Percentiles rank a stretch among this genome's conserved stretches.
Conservation (phyloP, 2,113 vertebrate species). For the Sturnira hondurensis region DNA sequence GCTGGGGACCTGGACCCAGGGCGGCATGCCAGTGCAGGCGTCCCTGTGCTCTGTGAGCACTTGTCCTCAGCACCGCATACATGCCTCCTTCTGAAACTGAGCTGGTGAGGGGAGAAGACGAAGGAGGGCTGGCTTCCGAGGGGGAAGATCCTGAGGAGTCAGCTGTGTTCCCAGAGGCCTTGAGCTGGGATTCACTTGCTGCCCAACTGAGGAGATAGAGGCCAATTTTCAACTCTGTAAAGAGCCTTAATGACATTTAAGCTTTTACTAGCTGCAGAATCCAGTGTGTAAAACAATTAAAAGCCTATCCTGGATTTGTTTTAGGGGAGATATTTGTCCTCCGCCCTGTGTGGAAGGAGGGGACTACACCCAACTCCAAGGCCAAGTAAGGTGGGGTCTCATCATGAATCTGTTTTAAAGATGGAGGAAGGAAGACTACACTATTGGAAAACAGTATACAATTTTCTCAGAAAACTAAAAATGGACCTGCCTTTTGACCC, state of each 20-base stretch:
- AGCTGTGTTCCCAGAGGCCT: not conserved
- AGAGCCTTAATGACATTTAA: not conserved
- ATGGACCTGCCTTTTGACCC: too few relatives aligned
- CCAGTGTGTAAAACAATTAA: not conserved
- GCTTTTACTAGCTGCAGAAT: not conserved
- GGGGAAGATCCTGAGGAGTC: not conserved
- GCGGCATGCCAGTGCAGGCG: rapidly evolving
- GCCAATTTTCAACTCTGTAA: not conserved
- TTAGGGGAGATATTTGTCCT: not conserved
- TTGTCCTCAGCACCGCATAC: not conserved
- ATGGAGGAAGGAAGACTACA: too few relatives aligned
- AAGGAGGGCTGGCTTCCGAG: not conserved
- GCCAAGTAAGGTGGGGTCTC: not conserved
- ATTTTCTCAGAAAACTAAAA: too few relatives aligned
- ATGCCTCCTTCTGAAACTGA: not conserved
- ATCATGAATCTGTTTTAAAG: not conserved
- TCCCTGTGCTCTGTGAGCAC: rapidly evolving
- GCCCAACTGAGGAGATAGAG: not conserved
- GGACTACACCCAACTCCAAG: not conserved
- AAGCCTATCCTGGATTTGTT: not conserved
- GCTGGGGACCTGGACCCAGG: rapidly evolving
- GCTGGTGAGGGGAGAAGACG: not conserved
- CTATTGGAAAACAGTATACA: too few relatives aligned
- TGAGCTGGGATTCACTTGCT: not conserved
- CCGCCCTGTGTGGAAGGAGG: not conserved